A percentile compares a stretch with the other conserved stretches of the same genome.
Conservation (phyloP, 2,888 invertebrate species). For the Aplocera efformata region DNA sequence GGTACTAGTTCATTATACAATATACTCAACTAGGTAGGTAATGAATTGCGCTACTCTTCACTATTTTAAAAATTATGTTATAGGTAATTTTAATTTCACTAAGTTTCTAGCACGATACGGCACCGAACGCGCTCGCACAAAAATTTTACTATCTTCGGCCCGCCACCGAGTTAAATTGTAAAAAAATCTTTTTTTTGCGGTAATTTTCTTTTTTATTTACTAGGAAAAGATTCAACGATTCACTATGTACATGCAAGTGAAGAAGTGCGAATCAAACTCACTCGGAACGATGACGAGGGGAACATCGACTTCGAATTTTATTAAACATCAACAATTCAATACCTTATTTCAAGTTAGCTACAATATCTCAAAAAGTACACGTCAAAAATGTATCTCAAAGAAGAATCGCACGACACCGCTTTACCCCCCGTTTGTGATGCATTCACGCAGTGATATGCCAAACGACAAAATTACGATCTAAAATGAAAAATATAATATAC, state of each 20-base stretch:
- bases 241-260: constrained; percentile 66
- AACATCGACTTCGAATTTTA: constrained; percentile 28
- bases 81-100: constrained; percentile 51
- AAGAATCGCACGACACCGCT: constrained; percentile 22
- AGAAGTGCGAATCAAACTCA: constrained; percentile 59
- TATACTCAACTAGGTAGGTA: constrained; percentile 69
- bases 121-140: constrained; percentile 23
- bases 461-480: constrained; percentile 43
- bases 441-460: constrained; percentile 67
- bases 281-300: constrained; percentile 43
- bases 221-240: constrained; percentile 37
- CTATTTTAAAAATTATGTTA: constrained; percentile 47
- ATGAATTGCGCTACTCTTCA: constrained; percentile 75
- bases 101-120: constrained; percentile 27
- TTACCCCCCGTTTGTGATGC: constrained; percentile 53
- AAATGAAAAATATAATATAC: constrained; percentile 26
- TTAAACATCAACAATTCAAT: constrained; percentile 31
- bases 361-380: constrained; percentile 29
- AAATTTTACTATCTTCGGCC: constrained; percentile 29
- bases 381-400: constrained; percentile 23
- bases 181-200: constrained; percentile 62
- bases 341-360: constrained; percentile 29
- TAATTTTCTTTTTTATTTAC: constrained; percentile 49
- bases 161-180: constrained; percentile 45
- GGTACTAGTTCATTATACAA: constrained; percentile 62